Evolutionary conservation across 2,113 vertebrate genomes (phyloP), one percentile per base, ranked within the genome.

Genomic region (Poicephalus meyeri): DNA sequence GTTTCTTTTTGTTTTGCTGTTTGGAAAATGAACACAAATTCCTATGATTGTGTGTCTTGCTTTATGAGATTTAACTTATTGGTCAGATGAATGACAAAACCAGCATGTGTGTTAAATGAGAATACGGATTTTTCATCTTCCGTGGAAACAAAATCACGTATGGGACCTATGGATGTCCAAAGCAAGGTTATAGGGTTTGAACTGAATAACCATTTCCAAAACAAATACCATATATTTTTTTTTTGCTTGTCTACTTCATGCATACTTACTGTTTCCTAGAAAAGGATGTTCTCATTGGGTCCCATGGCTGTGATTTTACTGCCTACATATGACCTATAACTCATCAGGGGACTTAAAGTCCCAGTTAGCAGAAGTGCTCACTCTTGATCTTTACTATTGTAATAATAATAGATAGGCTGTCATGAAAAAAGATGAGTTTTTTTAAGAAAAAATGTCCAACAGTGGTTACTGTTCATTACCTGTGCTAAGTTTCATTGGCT

Each of bases 101-200:
- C 16, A 58, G 11, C n/a, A 5, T n/a, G 9, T 25, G 1, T 68
- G 13, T 78, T 74, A 70, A 76, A 72, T 29, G 16, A 72, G 81
- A 85, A 49, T 58, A 53, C 0, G 1, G 16, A 53, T 72, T 95
- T 87, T 74, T 68, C 16, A 16, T 68, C 37, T 68, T 81, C 19
- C 19, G 2, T 58, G 16, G 41, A 52, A 79, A 37, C 23, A 79
- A 16, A 91, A 41, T 76, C 3, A 0, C 1, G 0, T 68, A 19
- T 39, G 29, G n/a, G 15, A 70, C 24, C 28, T 78, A 20, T 13
- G 33, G 21, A 39, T 71, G n/a, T 66, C 14, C 29, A 73, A 47
- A 80, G 16, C 33, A 77, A 37, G 31, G 35, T 69, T 73, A 70
- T 44, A 28, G 93, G 39, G 60, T 69, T 50, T 72, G 37, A 76